phyloP scores from a whole-genome alignment of 2,797 vertebrate genomes.

The Labroides dimidiatus region DNA sequence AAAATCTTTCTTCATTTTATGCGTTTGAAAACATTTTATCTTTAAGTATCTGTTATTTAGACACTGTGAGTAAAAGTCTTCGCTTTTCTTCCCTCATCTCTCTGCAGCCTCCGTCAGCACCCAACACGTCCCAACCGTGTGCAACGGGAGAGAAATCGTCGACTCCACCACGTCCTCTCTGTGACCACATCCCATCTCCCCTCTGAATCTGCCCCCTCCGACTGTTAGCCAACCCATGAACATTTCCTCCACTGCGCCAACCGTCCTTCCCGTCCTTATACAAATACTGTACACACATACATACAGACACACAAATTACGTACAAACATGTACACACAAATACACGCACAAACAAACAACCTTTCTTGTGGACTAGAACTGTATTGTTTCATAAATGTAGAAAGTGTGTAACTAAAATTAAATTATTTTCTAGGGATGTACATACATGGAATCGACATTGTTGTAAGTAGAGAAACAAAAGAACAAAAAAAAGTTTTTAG shows the following conservation, averaged over 20 bases:
- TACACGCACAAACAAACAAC: conserved; percentile 43
- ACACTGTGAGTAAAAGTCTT: not conserved
- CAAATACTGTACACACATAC: conserved; percentile 19
- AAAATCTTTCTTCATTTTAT: too few relatives aligned
- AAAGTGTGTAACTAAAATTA: conserved; percentile 94
- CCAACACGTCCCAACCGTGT: conserved; percentile 92
- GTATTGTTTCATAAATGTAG: conserved; percentile 91
- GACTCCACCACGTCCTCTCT: conserved; percentile 99
- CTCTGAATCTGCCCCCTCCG: conserved; percentile 84
- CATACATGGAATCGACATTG: conserved; percentile 89
- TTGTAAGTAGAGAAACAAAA: conserved; percentile 91
- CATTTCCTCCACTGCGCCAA: conserved; percentile 75
- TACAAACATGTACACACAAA: conserved; percentile 11
- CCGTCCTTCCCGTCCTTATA: conserved; percentile 55
- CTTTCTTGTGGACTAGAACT: conserved; percentile 79
- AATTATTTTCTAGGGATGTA: conserved; percentile 99
- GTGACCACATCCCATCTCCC: conserved; percentile 84
- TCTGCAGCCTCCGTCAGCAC: conserved; percentile 92
- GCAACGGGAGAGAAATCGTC: conserved; percentile 97
- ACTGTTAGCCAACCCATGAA: conserved; percentile 92
- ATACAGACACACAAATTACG: not conserved
- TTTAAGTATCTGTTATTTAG: too few relatives aligned
- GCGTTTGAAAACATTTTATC: too few relatives aligned
- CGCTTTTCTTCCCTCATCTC: conserved; percentile 40
- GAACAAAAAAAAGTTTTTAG: conserved; percentile 91